These are phyloP conservation scores for Sialia sialis DNA, from an alignment of 2,113 vertebrate species.

Conservation along the genomic window DNA sequence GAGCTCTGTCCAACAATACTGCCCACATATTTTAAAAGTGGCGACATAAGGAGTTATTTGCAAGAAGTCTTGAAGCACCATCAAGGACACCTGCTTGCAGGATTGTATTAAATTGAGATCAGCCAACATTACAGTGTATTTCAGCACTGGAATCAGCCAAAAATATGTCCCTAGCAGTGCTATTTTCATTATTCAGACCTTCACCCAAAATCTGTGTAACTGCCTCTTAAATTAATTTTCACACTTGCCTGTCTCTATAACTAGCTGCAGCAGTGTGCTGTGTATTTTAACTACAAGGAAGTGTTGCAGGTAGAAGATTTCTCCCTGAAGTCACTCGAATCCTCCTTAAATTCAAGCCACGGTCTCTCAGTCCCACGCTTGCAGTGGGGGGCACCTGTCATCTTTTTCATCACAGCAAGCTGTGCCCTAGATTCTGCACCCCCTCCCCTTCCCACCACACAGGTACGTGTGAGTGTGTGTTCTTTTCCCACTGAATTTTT, in stretches of 20 bases:
- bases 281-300: conserved; percentile 52
- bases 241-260: conserved; percentile 54
- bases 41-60: conserved; percentile 62
- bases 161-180: conserved; percentile 63
- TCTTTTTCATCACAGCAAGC: conserved; percentile 31
- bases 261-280: conserved; percentile 9
- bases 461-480: not conserved
- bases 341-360: conserved; percentile 49
- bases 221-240: conserved; percentile 57
- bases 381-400: conserved; percentile 43
- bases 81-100: conserved; percentile 60
- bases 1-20: conserved; percentile 43
- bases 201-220: conserved; percentile 61
- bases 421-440: conserved; percentile 29
- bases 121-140: conserved; percentile 50
- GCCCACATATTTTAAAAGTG: conserved; percentile 55
- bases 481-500: conserved; percentile 48
- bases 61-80: conserved; percentile 62
- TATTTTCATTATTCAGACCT: conserved; percentile 66
- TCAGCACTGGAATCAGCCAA: conserved; percentile 59
- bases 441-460: not conserved
- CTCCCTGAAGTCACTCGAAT: conserved; percentile 44
- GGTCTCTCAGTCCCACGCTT: conserved; percentile 30
- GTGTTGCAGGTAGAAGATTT: conserved; percentile 41
- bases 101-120: conserved; percentile 53